phyloP scores from a whole-genome alignment of 2,797 vertebrate genomes.

The Eulemur rubriventer region DNA sequence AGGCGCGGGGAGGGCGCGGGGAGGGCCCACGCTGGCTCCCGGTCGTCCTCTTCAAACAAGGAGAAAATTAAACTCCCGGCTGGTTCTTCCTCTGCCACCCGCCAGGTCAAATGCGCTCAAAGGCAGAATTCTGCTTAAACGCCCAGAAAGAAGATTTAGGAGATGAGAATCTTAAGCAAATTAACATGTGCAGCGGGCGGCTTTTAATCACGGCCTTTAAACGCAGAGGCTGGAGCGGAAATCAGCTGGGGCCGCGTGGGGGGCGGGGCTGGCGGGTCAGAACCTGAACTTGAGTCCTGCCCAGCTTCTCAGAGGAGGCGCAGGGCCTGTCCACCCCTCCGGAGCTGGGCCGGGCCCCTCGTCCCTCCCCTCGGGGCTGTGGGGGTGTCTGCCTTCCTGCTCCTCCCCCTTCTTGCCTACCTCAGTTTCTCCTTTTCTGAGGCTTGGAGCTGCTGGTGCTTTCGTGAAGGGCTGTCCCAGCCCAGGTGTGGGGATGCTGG shows the following conservation, averaged over 20 bases:
- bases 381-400: no score
- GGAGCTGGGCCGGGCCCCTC: rapidly evolving
- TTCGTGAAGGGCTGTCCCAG: no score
- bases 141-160: constrained; percentile 42
- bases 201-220: constrained; percentile 63
- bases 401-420: neutral
- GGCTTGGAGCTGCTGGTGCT: neutral
- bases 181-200: constrained; percentile 54
- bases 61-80: neutral
- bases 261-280: neutral
- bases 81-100: neutral
- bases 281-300: constrained; percentile 43
- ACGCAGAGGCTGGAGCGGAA: neutral
- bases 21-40: neutral
- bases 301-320: neutral
- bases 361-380: rapidly evolving
- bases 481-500: neutral
- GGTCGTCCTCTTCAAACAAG: neutral
- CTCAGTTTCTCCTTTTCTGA: neutral
- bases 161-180: constrained; percentile 72
- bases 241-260: neutral
- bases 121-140: constrained; percentile 41
- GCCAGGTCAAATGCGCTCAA: constrained; percentile 23
- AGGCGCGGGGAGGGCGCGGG: no score
- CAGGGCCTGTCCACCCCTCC: neutral